Evolutionary conservation across 2,888 invertebrate genomes (phyloP), one percentile per base, ranked within the genome.

Genomic region (Lissonota sp.): DNA sequence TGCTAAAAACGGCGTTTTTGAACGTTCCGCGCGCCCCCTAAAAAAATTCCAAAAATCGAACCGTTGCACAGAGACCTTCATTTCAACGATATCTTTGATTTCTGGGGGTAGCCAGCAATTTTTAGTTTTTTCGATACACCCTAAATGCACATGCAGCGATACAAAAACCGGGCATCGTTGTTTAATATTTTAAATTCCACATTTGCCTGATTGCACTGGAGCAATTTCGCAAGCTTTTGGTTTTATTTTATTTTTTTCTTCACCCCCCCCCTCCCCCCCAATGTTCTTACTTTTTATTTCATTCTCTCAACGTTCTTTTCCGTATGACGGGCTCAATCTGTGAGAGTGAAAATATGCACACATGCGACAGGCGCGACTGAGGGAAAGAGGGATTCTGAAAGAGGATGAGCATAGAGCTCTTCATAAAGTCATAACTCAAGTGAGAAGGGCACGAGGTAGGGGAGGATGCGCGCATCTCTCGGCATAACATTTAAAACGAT

Each of bases 401-500:
- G 55, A 51, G 67, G n/a, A 1, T 14, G 67, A 72, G 77, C 79
- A 83, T 81, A 83, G 84, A 83, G 86, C 88, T 90, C 90, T 91
- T 91, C 90, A 91, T 91, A 91, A 91, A 90, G 89, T 90, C 89
- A 89, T 92, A 91, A 92, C 90, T 92, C 90, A 90, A 84, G 86
- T 86, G 85, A 87, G 88, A 6, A 16, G 57, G 14, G 55, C 14
- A 14, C 6, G 16, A 42, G 42, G n/a, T 26, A 60, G 60, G 60
- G 67, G 16, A 37, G 51, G 39, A 39, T 51, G 58, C 63, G 87
- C 88, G 86, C 90, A 89, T 91, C 90, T 90, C 91, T 90, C 91
- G 88, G 88, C 90, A 90, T 91, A 92, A 91, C 91, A 92, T 92
- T 92, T 92, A 92, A 92, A 92, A 92, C 91, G 91, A 92, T 92